A percentile compares a stretch with the other conserved stretches of the same genome.
phyloP scores from a whole-genome alignment of 2,888 invertebrate genomes.

The Zhengitettix transpicula region DNA sequence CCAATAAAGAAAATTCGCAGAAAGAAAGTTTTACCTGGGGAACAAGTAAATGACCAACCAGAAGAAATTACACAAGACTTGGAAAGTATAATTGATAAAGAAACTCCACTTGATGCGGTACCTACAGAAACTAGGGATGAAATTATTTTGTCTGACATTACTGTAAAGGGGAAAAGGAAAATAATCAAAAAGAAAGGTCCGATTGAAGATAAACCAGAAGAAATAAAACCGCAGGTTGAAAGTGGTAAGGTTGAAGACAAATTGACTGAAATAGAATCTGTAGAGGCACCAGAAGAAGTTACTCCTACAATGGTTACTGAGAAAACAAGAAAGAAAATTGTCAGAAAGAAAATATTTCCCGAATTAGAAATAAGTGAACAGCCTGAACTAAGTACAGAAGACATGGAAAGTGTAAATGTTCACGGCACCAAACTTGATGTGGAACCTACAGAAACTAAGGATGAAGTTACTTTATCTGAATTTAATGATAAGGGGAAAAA shows the following conservation, averaged over 20 bases:
- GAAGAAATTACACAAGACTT: background rate
- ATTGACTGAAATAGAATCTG: slow-evolving; percentile 17
- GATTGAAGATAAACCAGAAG: background rate
- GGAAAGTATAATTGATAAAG: background rate
- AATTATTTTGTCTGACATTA: background rate
- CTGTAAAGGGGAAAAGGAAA: background rate
- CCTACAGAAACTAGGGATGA: background rate
- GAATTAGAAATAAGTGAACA: slow-evolving; percentile 24
- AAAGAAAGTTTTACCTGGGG: slow-evolving; percentile 15
- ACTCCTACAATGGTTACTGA: slow-evolving; percentile 34
- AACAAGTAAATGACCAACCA: background rate
- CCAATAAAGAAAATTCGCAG: slow-evolving; percentile 13
- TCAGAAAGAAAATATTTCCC: slow-evolving; percentile 8
- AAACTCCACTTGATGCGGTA: background rate
- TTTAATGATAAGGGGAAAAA: slow-evolving; percentile 2
- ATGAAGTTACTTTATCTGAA: too few relatives aligned
- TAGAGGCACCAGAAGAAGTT: slow-evolving; percentile 23
- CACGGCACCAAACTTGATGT: too few relatives aligned
- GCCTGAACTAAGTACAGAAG: slow-evolving; percentile 17
- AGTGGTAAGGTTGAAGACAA: slow-evolving; percentile 15
- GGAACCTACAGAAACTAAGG: slow-evolving; percentile 1
- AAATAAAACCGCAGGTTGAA: slow-evolving; percentile 1
- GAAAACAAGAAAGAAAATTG: slow-evolving; percentile 17
- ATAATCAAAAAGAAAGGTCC: background rate
- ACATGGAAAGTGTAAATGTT: too few relatives aligned